Conservation (phyloP, 2,113 vertebrate species). For the Nannospalax galili region DNA sequence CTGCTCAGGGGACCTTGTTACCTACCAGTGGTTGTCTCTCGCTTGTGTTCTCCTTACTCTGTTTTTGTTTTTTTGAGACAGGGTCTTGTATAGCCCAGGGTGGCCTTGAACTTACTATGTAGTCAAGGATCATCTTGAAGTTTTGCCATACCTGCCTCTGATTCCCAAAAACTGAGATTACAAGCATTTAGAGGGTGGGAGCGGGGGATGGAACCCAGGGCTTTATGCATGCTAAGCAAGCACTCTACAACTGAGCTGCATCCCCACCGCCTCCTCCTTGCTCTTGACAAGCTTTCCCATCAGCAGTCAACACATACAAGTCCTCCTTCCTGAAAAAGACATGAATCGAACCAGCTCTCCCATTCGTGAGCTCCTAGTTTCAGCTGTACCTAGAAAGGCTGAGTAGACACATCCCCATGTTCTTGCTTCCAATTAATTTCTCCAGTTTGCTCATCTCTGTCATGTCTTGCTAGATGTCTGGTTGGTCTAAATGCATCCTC, state of each 20-base stretch:
- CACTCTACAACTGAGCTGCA: not conserved
- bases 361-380: not conserved
- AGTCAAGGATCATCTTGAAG: not conserved
- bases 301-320: not conserved
- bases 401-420: fast-evolving
- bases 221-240: not conserved
- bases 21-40: not conserved
- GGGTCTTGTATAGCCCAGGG: not conserved
- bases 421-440: not conserved
- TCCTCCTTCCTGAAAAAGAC: not conserved
- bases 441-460: not conserved
- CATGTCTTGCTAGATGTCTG: not conserved
- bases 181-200: not conserved
- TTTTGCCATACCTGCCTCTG: not conserved
- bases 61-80: not conserved
- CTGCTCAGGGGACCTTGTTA: not conserved
- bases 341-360: not conserved
- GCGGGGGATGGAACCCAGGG: no score
- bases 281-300: not conserved
- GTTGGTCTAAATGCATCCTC: not conserved
- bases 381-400: not conserved
- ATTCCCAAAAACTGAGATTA: not conserved
- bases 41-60: not conserved
- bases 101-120: not conserved
- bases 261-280: not conserved